Base-by-base conservation (phyloP, 2,113 vertebrate species). In the Mormyrus iriodes region DNA sequence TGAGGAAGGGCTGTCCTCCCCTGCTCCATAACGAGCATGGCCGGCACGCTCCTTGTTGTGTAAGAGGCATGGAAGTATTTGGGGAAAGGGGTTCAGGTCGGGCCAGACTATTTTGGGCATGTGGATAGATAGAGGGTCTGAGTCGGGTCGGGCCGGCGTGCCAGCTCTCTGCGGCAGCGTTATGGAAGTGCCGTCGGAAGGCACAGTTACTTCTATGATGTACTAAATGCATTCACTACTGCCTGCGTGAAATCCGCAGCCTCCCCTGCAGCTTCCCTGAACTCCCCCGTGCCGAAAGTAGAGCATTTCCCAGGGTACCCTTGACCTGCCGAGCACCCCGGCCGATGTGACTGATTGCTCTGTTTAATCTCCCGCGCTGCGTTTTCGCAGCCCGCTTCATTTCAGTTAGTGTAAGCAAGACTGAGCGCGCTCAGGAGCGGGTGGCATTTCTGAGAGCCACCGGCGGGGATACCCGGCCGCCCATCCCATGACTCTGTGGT, bases 261-360 rank as follows among this genome's bases (percentile, higher is more conserved):
- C 46, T 85, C 48, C 44, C 44, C 21, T 51, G 24, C 83, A 85
- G 44, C 24, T 51, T 85, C 46, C 39, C 61, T 49, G 44, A 85
- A 42, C 13, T 65, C 55, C 46, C 55, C 27, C 15, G 21, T 35
- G 85, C 52, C 4, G 39, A 86, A 89, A 86, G 91, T 93, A 91
- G 89, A 85, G 55, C 46, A n/a, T 79, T 91, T 90, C 90, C 24
- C 39, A 46, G 58, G 27, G 51, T 83, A 58, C 85, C 85, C 35
- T 88, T 91, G 89, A 90, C 53, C 88, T 31, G 85, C 89, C 87
- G 15, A 79, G 58, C 69, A 90, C 79, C 90, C 73, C 53, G 51
- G 84, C 73, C n/a, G 88, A 92, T 89, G 27, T 87, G 90, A 93
- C 92, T 90, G 92, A 93, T 89, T 88, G 69, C 61, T 84, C 90